A percentile compares a stretch with the other conserved stretches of the same genome.
These are phyloP conservation scores for Dryocosmus kuriphilus DNA, from an alignment of 2,888 invertebrate genomes.

Conservation along the genomic window DNA sequence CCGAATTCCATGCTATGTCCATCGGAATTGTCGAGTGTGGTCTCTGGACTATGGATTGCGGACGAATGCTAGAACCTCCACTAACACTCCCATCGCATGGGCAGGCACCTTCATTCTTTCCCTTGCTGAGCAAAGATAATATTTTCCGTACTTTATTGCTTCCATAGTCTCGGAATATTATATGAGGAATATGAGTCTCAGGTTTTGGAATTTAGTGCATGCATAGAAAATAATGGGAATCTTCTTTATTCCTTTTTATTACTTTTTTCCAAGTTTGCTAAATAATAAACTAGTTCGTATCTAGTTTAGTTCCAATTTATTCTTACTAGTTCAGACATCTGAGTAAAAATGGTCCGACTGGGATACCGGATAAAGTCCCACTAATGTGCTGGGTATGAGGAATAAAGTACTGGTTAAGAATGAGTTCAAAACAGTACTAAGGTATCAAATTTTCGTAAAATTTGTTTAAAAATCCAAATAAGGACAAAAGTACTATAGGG, in stretches of 20 bases:
- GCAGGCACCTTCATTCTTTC: slow-evolving; percentile 20
- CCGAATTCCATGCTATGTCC: slow-evolving; percentile 38
- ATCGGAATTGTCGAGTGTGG: slow-evolving; percentile 21
- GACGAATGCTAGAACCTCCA: slow-evolving; percentile 5
- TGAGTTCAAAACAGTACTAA: too few relatives aligned
- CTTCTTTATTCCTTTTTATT: not conserved
- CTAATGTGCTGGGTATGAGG: too few relatives aligned
- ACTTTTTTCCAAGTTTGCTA: too few relatives aligned
- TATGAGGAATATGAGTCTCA: not conserved
- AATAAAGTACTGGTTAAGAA: too few relatives aligned
- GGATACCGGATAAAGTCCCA: too few relatives aligned
- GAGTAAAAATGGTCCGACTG: too few relatives aligned
- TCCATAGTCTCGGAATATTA: not conserved
- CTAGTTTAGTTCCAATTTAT: not conserved
- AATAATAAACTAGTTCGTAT: too few relatives aligned
- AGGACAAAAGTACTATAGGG: too few relatives aligned
- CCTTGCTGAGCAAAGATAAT: slow-evolving; percentile 29
- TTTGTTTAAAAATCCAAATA: too few relatives aligned
- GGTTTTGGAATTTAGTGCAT: slow-evolving; percentile 1
- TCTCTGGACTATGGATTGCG: slow-evolving; percentile 4
- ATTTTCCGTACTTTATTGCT: slow-evolving; percentile 19
- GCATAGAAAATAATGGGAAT: not conserved
- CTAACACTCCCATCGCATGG: slow-evolving; percentile 14
- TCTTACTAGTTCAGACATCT: not conserved
- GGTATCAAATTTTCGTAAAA: too few relatives aligned